Evolutionary conservation across 2,113 vertebrate genomes (phyloP).

Genomic region (Rhinolophus ferrumequinum): DNA sequence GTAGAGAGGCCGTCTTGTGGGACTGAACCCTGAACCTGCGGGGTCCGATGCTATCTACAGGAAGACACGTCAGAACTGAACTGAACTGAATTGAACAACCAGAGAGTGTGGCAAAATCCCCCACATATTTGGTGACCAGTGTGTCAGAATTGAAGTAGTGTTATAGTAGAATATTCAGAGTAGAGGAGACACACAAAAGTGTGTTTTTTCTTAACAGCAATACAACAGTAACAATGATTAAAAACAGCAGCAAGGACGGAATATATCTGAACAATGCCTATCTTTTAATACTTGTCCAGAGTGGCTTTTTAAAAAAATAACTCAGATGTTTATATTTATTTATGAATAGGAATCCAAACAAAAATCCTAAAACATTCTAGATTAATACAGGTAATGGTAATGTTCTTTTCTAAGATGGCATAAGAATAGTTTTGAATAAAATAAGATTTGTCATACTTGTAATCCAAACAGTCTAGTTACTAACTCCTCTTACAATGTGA

Average conservation of each 20-base stretch:
- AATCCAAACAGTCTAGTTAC: not conserved
- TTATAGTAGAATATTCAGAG: not conserved
- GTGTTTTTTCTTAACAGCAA: not conserved
- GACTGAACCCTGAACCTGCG: not conserved
- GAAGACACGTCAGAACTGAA: not conserved
- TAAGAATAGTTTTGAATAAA: slow-evolving; percentile 10
- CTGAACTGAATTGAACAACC: not conserved
- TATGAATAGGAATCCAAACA: not conserved
- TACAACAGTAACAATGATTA: not conserved
- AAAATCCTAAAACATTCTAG: not conserved
- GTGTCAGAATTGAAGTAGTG: not conserved
- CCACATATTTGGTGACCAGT: not conserved
- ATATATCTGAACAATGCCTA: not conserved
- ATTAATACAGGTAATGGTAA: not conserved
- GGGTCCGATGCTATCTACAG: not conserved
- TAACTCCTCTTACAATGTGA: not conserved
- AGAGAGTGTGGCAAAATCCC: not conserved
- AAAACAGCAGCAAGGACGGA: not conserved
- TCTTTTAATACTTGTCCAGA: not conserved
- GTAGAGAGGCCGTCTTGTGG: not conserved
- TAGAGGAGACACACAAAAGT: not conserved
- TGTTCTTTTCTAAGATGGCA: not conserved
- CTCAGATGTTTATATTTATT: not conserved
- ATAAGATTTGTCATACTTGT: not conserved
- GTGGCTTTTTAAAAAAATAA: not conserved